Conservation (phyloP, 2,113 vertebrate species). For the Lophius piscatorius region DNA sequence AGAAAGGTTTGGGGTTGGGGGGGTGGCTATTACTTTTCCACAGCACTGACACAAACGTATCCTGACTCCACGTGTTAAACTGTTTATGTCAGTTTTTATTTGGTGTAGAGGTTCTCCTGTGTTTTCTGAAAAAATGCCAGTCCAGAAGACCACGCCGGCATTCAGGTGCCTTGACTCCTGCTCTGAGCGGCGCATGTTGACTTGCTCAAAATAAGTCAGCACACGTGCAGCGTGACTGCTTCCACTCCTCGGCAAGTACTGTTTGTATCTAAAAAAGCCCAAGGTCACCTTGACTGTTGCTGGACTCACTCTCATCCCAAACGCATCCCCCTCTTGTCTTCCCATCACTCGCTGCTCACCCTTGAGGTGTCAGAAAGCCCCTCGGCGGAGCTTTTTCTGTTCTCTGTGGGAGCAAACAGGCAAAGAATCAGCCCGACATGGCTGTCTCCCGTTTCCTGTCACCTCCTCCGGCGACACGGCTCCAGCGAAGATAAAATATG, state of each 20-base stretch:
- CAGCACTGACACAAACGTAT: too few species aligned
- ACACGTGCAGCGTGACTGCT: slow-evolving; percentile 33
- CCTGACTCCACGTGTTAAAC: too few species aligned
- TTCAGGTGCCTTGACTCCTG: neutral
- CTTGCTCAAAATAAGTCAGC: slow-evolving; percentile 32
- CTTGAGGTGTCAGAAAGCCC: slow-evolving; percentile 1
- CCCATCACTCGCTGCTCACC: slow-evolving; percentile 19
- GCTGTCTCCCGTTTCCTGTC: slow-evolving; percentile 42
- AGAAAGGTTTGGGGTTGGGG: too few species aligned
- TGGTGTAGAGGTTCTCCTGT: too few species aligned
- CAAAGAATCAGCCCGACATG: slow-evolving; percentile 16
- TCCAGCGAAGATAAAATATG: slow-evolving; percentile 28
- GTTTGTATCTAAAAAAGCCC: slow-evolving; percentile 21
- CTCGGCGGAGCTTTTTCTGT: slow-evolving; percentile 1
- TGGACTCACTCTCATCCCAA: slow-evolving; percentile 8
- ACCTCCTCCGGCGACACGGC: slow-evolving; percentile 4
- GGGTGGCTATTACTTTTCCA: too few species aligned
- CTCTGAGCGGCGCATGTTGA: neutral
- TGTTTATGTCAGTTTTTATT: too few species aligned
- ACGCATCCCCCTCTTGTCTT: slow-evolving; percentile 16
- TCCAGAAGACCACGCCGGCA: slow-evolving; percentile 14
- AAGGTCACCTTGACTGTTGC: slow-evolving; percentile 6
- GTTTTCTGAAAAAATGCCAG: neutral
- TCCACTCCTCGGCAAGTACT: slow-evolving; percentile 9
- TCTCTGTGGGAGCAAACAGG: slow-evolving; percentile 27